phyloP scores from a whole-genome alignment of 2,797 vertebrate species.

The Microchirus variegatus region DNA sequence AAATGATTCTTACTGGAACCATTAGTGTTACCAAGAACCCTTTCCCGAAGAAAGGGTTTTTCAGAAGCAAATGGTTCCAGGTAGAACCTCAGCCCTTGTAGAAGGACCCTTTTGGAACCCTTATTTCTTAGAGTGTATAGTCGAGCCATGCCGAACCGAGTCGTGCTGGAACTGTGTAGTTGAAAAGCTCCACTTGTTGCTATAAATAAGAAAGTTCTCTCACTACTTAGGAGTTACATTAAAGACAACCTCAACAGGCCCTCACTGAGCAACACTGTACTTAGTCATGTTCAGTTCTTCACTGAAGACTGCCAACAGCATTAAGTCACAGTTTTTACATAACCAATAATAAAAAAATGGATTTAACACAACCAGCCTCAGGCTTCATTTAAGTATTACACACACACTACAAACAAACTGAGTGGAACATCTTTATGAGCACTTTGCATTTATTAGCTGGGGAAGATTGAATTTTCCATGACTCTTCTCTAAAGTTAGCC shows the following conservation, averaged over 20 bases:
- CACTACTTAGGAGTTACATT: slow-evolving; percentile 22
- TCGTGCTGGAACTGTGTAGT: too few species aligned
- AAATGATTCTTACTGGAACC: too few species aligned
- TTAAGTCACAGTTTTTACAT: slow-evolving; percentile 54
- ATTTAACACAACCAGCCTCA: slow-evolving; percentile 24
- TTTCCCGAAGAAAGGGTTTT: too few species aligned
- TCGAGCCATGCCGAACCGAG: too few species aligned
- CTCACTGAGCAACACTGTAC: slow-evolving; percentile 27
- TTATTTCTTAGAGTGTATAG: too few species aligned
- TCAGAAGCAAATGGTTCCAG: too few species aligned
- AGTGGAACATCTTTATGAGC: slow-evolving; percentile 43
- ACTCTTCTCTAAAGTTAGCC: slow-evolving; percentile 31
- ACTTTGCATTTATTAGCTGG: slow-evolving; percentile 45
- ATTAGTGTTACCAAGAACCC: too few species aligned
- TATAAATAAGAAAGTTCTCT: slow-evolving; percentile 4
- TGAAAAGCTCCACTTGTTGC: background rate
- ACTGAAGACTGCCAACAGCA: slow-evolving; percentile 22
- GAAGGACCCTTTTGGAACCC: too few species aligned
- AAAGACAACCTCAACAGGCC: slow-evolving; percentile 26
- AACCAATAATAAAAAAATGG: slow-evolving; percentile 44
- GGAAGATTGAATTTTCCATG: slow-evolving; percentile 38
- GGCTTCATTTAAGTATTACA: slow-evolving; percentile 1
- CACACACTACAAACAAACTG: slow-evolving; percentile 10
- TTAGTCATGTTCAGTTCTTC: slow-evolving; percentile 28
- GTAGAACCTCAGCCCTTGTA: too few species aligned